Base-by-base conservation (phyloP, 2,113 vertebrate species). In the Gopherus evgoodei region DNA sequence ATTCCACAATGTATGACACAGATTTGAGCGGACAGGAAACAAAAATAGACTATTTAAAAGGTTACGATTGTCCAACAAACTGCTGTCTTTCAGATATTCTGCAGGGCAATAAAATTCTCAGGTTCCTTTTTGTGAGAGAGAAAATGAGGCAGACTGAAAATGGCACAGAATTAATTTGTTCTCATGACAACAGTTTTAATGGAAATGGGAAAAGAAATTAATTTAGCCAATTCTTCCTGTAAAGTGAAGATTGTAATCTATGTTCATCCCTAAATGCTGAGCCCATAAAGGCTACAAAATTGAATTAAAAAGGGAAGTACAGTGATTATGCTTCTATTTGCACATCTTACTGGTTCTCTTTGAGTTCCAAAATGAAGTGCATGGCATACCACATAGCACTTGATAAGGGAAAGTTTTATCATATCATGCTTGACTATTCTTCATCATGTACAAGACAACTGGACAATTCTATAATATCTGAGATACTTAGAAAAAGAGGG, bases 31-130 rank as follows among this genome's bases (percentile, higher is more conserved):
- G 69, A 89, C 31, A 96, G 83, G 50, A 12, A 93, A 75, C 49
- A 94, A 86, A 96, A 96, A 44, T 5, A 91, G n/a, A 88, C 92
- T 90, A 82, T 90, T 96, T 94, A 83, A 89, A 86, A 94, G 47
- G 53, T 24, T 78, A 22, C 79, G 83, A 38, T 52, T 86, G 44
- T 57, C 85, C 1, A 17, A 44, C 17, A 90, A 94, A 81, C 19
- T 50, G 50, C 78, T 78, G 42, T 90, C 65, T 88, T 56, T 90
- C 50, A 93, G 75, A 93, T 72, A 59, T 72, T 62, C 21, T 88
- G 29, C 50, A 90, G 72, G 69, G 17, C 42, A 76, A 95, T 87
- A 91, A 80, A 90, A 96, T 90, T 90, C 81, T n/a, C 35, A 93
- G 75, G 31, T 54, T 52, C 31, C 52, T 49, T 5, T 82, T 83